Evolutionary conservation across 1,140 invertebrate species (phyloP).

Genomic region (Drosophila tsacasi): DNA sequence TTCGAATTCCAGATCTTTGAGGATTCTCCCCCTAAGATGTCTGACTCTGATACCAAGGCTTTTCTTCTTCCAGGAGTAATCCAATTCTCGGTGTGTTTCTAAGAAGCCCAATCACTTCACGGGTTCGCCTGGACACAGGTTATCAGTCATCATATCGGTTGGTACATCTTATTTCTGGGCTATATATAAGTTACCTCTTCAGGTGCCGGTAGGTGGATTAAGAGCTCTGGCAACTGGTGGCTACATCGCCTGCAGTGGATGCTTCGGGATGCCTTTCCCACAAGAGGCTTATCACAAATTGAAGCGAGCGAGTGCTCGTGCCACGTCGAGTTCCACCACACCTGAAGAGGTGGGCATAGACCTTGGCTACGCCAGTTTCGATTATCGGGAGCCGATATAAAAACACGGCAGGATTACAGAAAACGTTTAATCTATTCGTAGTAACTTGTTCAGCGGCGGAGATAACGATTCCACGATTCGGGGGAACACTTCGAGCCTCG

Average conservation of each 20-base stretch:
- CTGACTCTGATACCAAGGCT: not conserved
- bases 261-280: not conserved
- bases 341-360: not conserved
- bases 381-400: constrained; percentile 11
- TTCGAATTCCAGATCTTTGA: not conserved
- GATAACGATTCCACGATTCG: constrained; percentile 16
- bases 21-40: not conserved
- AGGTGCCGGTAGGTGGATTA: not conserved
- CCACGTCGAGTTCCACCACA: not conserved
- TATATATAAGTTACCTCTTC: not conserved
- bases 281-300: not conserved
- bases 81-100: not conserved
- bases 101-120: not conserved
- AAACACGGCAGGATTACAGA: constrained; percentile 5
- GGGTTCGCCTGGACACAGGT: not conserved
- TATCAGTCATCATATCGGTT: not conserved
- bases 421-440: constrained; percentile 13
- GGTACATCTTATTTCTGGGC: not conserved
- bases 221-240: not conserved
- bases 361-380: not conserved
- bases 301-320: not conserved
- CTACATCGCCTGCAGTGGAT: not conserved
- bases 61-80: not conserved
- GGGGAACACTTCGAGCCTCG: not conserved
- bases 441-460: constrained; percentile 2